Evolutionary conservation across 2,113 vertebrate species (phyloP).

Genomic region (Sinocyclocheilus rhinocerous): DNA sequence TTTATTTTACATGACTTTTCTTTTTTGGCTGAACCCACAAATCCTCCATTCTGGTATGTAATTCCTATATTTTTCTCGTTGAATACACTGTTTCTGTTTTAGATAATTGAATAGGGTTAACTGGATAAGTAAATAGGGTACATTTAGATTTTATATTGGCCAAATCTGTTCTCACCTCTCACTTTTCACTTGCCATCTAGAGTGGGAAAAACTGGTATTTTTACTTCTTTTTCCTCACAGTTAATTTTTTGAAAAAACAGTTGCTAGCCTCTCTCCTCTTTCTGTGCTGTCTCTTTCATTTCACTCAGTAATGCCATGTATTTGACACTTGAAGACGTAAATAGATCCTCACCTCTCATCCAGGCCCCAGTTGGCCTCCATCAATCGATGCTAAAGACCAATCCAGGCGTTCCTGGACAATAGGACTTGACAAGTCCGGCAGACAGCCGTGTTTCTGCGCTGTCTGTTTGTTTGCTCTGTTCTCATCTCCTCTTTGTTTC

Average conservation of each 20-base stretch:
- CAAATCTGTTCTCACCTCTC: background rate
- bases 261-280: background rate
- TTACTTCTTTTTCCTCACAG: background rate
- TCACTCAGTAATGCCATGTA: background rate
- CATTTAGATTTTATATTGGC: background rate
- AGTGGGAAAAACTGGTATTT: background rate
- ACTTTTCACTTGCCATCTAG: background rate
- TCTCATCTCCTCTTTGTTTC: slow-evolving; percentile 24
- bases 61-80: background rate
- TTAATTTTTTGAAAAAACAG: background rate
- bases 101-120: background rate
- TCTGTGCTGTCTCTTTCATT: background rate
- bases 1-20: too few relatives aligned
- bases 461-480: slow-evolving; percentile 42
- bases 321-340: slow-evolving; percentile 23
- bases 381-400: slow-evolving; percentile 42
- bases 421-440: slow-evolving; percentile 10
- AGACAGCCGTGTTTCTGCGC: slow-evolving; percentile 3
- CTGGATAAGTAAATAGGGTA: background rate
- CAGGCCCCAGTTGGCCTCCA: slow-evolving; percentile 6
- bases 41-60: background rate
- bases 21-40: background rate
- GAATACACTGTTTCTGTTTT: background rate
- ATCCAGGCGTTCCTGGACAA: slow-evolving; percentile 37
- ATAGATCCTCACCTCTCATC: background rate